Evolutionary conservation across 2,888 invertebrate species (phyloP).

Genomic region (Sussaba pulchella): DNA sequence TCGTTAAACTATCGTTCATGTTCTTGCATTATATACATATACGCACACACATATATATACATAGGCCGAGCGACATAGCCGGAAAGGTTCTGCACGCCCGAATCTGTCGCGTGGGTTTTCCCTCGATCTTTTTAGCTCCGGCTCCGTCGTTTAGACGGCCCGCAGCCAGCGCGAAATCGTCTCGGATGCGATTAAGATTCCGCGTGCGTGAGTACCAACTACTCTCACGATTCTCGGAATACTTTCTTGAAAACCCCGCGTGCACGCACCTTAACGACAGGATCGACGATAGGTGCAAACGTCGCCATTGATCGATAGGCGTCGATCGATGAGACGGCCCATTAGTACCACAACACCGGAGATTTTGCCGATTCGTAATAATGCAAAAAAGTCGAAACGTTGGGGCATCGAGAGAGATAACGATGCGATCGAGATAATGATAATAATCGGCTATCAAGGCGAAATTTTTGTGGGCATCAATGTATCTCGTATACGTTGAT

Average conservation of each 20-base stretch:
- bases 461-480: too few relatives aligned
- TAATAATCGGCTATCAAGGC: too few relatives aligned
- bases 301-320: neutral
- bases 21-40: neutral
- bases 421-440: too few relatives aligned
- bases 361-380: neutral
- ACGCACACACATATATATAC: constrained; percentile 51
- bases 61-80: constrained; percentile 68
- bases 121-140: constrained; percentile 62
- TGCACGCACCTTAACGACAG: constrained; percentile 46
- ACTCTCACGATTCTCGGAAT: constrained; percentile 73
- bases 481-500: too few relatives aligned
- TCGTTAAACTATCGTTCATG: constrained; percentile 49
- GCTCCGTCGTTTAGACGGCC: constrained; percentile 41
- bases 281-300: constrained; percentile 1
- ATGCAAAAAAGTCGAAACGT: too few relatives aligned
- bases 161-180: constrained; percentile 17
- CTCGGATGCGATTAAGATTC: constrained; percentile 75
- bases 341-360: neutral
- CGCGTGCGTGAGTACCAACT: constrained; percentile 69
- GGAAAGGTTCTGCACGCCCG: constrained; percentile 71
- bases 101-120: constrained; percentile 53
- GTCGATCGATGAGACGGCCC: neutral
- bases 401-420: too few relatives aligned
- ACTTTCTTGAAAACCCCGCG: constrained; percentile 65